Base-by-base conservation (phyloP, 1,140 invertebrate genomes). In the Heliconius hewitsoni region DNA sequence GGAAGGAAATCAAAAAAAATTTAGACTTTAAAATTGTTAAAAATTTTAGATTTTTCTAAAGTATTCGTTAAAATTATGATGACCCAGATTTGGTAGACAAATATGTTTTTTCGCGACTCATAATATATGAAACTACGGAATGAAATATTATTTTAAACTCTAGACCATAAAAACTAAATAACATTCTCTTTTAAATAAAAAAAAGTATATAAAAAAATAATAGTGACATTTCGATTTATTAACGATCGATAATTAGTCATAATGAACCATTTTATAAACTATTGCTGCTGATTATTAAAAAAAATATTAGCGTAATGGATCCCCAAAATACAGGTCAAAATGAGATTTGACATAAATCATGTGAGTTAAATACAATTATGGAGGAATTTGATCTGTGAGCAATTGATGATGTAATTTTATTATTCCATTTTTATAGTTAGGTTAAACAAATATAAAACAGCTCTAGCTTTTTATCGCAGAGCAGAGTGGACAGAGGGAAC, bases 51-150 rank as follows among this genome's bases (percentile, higher is more conserved):
- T 13, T 27, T 60, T 60, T 60, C 55, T 27, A 66, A 66, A 66
- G 23, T 66, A 66, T 66, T 66, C 60, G 9, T 66, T 66, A 66
- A 66, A 66, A 66, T 66, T 13, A 18, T 66, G 60, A 60, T 66
- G 60, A 66, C 27, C 23, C 3, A 66, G 23, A 66, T 66, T 27
- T 66, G 60, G 27, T 66, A 27, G 13, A 30, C 3, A 30, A 16
- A 27, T 30, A 66, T 30, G 23, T 19, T 52, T 52, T 52, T 23
- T 60, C 19, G 55, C n/a, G 55, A 18, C n/a, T 60, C 19, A 23
- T 27, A 60, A 60, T 60, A 60, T 60, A 23, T 23, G 19, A 23
- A 60, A 60, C n/a, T 52, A 19, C 16, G 18, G 16, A 19, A 52
- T 52, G 42, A 46, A 46, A 46, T 46, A 46, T 46, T 46, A 46